Percentiles rank a stretch among this genome's conserved stretches.
Conservation (phyloP, 2,113 vertebrate genomes). For the Macaca nemestrina region DNA sequence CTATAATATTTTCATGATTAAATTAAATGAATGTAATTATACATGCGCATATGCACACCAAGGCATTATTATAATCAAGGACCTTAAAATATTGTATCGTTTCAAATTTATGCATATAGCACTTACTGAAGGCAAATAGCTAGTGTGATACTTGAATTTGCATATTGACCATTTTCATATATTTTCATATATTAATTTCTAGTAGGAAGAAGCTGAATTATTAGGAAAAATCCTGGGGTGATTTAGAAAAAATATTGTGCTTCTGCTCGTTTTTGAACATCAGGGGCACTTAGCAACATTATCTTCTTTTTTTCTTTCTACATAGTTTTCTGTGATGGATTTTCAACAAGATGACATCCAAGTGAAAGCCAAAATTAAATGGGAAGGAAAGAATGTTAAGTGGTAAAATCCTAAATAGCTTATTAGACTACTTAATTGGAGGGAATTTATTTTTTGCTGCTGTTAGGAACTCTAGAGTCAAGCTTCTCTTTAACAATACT, state of each 20-base stretch:
- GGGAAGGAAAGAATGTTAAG: conserved; percentile 77
- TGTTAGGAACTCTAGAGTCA: conserved; percentile 52
- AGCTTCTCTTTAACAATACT: conserved; percentile 75
- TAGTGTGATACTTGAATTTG: conserved; percentile 67
- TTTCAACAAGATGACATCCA: conserved; percentile 64
- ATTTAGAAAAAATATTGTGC: conserved; percentile 64
- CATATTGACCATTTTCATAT: conserved; percentile 70
- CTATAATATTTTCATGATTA: conserved; percentile 76
- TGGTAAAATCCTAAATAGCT: conserved; percentile 72
- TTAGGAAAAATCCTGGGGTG: conserved; percentile 54
- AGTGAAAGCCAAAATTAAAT: conserved; percentile 76
- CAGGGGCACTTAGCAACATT: conserved; percentile 69
- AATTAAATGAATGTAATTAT: conserved; percentile 78
- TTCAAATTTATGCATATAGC: conserved; percentile 75
- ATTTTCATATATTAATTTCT: conserved; percentile 73
- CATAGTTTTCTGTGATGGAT: conserved; percentile 68
- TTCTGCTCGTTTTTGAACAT: conserved; percentile 66
- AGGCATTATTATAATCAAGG: conserved; percentile 72
- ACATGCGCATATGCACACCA: conserved; percentile 73
- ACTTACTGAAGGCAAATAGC: conserved; percentile 69
- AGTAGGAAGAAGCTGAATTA: conserved; percentile 57
- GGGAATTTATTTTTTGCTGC: conserved; percentile 78
- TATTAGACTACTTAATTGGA: conserved; percentile 76
- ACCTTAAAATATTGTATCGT: conserved; percentile 69
- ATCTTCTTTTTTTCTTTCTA: conserved; percentile 55